Evolutionary conservation across 2,113 vertebrate genomes (phyloP).

Genomic region (Corapipo altera): DNA sequence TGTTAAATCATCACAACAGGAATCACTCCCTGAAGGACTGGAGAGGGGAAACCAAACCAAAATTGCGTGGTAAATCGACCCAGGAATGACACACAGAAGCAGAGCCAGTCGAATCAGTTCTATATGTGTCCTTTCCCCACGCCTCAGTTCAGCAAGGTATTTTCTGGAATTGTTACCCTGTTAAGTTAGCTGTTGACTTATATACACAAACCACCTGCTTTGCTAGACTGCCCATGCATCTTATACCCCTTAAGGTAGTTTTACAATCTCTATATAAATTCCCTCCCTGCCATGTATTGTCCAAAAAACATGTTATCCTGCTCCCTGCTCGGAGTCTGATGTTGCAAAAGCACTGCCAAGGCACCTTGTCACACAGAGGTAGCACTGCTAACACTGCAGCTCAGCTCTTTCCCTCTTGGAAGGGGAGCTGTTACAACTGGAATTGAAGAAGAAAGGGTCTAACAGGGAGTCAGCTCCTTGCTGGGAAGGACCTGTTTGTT

Average conservation of each 20-base stretch:
- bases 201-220: not conserved
- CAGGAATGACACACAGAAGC: not conserved
- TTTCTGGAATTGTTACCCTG: not conserved
- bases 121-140: not conserved
- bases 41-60: not conserved
- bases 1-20: not conserved
- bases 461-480: not conserved
- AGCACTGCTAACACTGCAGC: fast-evolving
- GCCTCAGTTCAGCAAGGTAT: not conserved
- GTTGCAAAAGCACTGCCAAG: not conserved
- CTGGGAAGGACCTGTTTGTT: not conserved
- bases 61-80: not conserved
- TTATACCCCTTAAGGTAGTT: not conserved
- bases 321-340: not conserved
- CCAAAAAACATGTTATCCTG: not conserved
- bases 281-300: not conserved
- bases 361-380: not conserved
- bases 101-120: not conserved
- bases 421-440: not conserved
- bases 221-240: not conserved
- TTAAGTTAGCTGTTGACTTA: not conserved
- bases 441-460: not conserved
- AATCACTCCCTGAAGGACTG: not conserved
- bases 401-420: not conserved
- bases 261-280: not conserved